phyloP scores from a whole-genome alignment of 2,113 vertebrate genomes.

The Sprattus sprattus region DNA sequence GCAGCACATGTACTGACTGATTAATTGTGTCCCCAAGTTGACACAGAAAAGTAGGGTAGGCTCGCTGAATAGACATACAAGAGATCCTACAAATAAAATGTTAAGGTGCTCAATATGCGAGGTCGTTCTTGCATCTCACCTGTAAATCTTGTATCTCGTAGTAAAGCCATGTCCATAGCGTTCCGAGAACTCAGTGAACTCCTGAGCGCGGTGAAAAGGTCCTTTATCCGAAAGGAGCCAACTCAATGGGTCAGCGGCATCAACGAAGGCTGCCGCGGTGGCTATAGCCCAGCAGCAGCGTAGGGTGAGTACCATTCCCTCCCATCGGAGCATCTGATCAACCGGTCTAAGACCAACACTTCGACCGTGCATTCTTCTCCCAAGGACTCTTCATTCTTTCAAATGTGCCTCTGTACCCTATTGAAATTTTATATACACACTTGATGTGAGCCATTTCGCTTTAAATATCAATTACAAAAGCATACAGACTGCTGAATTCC shows the following conservation, averaged over 20 bases:
- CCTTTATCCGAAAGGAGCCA: conserved; percentile 81
- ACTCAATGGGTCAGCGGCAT: conserved; percentile 62
- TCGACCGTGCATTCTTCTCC: conserved; percentile 92
- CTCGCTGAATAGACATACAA: no score
- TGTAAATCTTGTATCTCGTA: conserved; percentile 82
- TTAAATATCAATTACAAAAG: background rate
- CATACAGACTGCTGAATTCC: background rate
- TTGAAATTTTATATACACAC: background rate
- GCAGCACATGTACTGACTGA: no score
- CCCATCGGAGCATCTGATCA: conserved; percentile 92
- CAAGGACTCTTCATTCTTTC: conserved; percentile 89
- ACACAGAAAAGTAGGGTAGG: no score
- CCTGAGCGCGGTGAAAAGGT: conserved; percentile 75
- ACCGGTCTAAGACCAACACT: conserved; percentile 88
- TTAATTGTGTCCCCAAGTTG: no score
- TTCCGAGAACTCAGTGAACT: conserved; percentile 77
- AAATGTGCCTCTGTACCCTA: background rate
- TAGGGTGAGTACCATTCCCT: conserved; percentile 88
- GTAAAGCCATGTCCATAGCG: conserved; percentile 75
- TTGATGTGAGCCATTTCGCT: background rate
- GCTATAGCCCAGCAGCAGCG: conserved; percentile 82
- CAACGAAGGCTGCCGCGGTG: conserved; percentile 76
- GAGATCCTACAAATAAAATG: no score
- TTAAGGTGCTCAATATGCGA: background rate
- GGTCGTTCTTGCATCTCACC: conserved; percentile 57